Evolutionary conservation across 2,113 vertebrate species (phyloP).

Genomic region (Campylorhamphus procurvoides): DNA sequence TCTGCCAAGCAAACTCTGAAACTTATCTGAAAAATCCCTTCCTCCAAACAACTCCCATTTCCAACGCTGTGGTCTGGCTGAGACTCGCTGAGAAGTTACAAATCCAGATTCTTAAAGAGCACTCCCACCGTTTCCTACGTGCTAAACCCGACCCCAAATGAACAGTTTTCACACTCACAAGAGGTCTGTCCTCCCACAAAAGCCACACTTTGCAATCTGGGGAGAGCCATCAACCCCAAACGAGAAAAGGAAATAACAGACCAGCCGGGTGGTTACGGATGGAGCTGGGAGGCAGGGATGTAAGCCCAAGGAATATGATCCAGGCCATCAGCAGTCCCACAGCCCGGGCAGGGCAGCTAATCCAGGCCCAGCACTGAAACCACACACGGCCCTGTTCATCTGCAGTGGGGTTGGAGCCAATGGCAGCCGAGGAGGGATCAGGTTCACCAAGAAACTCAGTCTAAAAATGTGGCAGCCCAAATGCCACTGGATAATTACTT

Average conservation of each 20-base stretch:
- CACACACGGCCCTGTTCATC: not conserved
- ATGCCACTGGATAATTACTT: not conserved
- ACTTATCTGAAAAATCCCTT: not conserved
- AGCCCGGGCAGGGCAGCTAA: not conserved
- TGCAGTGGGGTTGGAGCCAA: not conserved
- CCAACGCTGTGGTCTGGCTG: accelerated
- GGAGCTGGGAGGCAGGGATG: not conserved
- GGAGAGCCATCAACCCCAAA: not conserved
- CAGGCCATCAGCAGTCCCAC: not conserved
- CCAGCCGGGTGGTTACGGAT: accelerated
- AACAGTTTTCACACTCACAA: accelerated
- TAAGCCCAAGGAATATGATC: not conserved
- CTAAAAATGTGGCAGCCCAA: not conserved
- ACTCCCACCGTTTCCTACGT: accelerated
- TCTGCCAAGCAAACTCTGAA: not conserved
- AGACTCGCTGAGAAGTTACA: not conserved
- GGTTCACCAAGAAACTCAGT: not conserved
- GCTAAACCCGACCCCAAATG: not conserved
- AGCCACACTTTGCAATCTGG: not conserved
- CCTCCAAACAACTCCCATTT: not conserved
- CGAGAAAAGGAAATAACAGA: accelerated
- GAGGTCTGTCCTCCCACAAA: not conserved
- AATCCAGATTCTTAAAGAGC: not conserved
- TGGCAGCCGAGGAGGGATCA: not conserved
- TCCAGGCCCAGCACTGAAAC: not conserved